Base-by-base conservation (phyloP, 2,797 vertebrate genomes). In the Schizopygopsis malacanthus region DNA sequence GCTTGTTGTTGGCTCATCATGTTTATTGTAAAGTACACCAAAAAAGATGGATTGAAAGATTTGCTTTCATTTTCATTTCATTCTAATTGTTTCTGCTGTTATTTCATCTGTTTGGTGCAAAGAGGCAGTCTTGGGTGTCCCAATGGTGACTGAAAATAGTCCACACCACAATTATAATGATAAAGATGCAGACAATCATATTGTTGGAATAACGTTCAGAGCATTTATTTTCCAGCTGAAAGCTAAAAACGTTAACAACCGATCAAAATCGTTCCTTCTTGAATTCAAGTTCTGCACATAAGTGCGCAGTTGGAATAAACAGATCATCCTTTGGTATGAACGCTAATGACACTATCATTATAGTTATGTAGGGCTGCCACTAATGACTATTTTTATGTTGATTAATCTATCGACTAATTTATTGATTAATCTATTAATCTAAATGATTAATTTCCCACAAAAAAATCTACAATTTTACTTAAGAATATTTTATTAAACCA, bases 1-100 rank as follows among this genome's bases (percentile, higher is more conserved):
- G 18, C 8, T 52, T 50, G n/a, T 28, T 67, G 63, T 69, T 69
- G 45, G 63, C 63, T 69, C 52, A 52, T 52, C 9, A 1, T 52
- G 47, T 52, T 50, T 33, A 52, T 81, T 9, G 10, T 81, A 22
- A 67, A 47, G 28, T 50, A 81, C 2, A 25, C 25, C 45, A 37
- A 52, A 33, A 69, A 79, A 79, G 8, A 39, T 37, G 11, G 52
- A 78, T 56, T 22, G 75, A 77, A 59, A 11, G 15, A 84, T 65
- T 50, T 41, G n/a, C 72, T 33, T 3, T 45, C 4, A 28, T 56
- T 56, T 56, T 56, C 54, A 59, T 59, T 47, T 67, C 1, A 50
- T 67, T 8, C 9, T 54, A 45, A 61, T 28, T 84, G 54, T 25
- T 63, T 79, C 6, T 25, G 39, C 77, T 76, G 13, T 50, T 83